A percentile compares a stretch with the other conserved stretches of the same genome.
Evolutionary conservation across 1,140 invertebrate species (phyloP).

Genomic region (Zaprionus camerounensis): DNA sequence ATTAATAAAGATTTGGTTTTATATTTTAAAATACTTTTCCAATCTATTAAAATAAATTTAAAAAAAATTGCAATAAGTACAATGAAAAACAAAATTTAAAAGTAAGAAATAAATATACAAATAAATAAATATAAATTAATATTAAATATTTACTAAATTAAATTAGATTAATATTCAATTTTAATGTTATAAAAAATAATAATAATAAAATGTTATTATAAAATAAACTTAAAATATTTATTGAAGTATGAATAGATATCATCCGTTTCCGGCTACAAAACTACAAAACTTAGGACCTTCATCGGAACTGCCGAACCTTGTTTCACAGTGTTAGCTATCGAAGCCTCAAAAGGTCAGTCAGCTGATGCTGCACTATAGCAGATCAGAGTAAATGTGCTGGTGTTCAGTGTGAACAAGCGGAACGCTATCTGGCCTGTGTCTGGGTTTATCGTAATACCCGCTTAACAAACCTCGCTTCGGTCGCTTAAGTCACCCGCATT

Average conservation of each 20-base stretch:
- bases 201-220: too few species aligned
- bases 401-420: background rate
- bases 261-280: background rate
- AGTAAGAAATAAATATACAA: too few species aligned
- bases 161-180: too few species aligned
- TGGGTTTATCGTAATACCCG: slow-evolving; percentile 59
- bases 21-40: too few species aligned
- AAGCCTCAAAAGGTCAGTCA: slow-evolving; percentile 48
- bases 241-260: too few species aligned
- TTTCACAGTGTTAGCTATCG: slow-evolving; percentile 33
- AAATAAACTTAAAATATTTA: background rate
- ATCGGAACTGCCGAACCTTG: background rate
- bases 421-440: slow-evolving; percentile 17
- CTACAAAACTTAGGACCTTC: too few species aligned
- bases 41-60: too few species aligned
- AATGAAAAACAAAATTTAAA: too few species aligned
- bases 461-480: slow-evolving; percentile 40
- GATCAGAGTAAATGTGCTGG: slow-evolving; percentile 37
- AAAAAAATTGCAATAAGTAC: too few species aligned
- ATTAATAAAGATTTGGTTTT: too few species aligned
- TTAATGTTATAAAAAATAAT: too few species aligned
- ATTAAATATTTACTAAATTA: background rate
- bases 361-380: slow-evolving; percentile 32
- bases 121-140: too few species aligned
- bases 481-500: slow-evolving; percentile 57